Conservation (phyloP, 2,797 vertebrate genomes). For the Clarias pachynema region DNA sequence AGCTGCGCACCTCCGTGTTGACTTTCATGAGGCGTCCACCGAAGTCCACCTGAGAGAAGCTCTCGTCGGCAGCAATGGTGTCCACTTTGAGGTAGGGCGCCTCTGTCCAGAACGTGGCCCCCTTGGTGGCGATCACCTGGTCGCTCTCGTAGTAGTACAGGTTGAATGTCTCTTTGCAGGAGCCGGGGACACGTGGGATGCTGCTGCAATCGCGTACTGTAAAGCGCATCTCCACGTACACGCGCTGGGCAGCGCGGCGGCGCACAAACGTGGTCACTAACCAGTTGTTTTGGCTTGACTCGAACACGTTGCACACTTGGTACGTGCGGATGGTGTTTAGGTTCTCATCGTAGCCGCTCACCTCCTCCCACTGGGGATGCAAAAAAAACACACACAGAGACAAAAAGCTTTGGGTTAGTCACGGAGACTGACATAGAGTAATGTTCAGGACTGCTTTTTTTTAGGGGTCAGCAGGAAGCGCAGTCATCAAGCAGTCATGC, state of each 20-base stretch:
- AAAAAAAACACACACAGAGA: not conserved
- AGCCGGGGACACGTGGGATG: slow-evolving; percentile 95
- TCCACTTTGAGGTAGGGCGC: slow-evolving; percentile 98
- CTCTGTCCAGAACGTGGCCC: slow-evolving; percentile 95
- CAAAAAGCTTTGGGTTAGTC: slow-evolving; percentile 2
- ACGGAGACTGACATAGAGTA: not conserved
- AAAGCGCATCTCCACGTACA: slow-evolving; percentile 98
- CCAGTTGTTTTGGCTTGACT: slow-evolving; percentile 99
- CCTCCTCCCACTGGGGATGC: slow-evolving; percentile 91
- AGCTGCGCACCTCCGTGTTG: slow-evolving; percentile 96
- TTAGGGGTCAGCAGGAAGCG: not conserved
- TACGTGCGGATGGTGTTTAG: slow-evolving; percentile 98
- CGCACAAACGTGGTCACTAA: slow-evolving; percentile 97
- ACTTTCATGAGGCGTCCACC: slow-evolving; percentile 97
- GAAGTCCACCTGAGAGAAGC: slow-evolving; percentile 98
- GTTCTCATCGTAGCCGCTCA: slow-evolving; percentile 98
- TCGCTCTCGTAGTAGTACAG: slow-evolving; percentile 97
- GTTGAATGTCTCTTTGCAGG: slow-evolving; percentile 98
- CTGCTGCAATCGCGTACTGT: slow-evolving; percentile 98
- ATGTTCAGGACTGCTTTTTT: not conserved
- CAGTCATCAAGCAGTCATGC: not conserved
- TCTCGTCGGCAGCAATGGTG: slow-evolving; percentile 97
- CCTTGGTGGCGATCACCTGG: slow-evolving; percentile 93
- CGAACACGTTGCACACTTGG: slow-evolving; percentile 98
- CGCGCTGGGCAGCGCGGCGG: slow-evolving; percentile 88